Evolutionary conservation across 2,888 invertebrate species (phyloP), one percentile per base, ranked within the genome.

Genomic region (Thecocarcelia acutangulata): DNA sequence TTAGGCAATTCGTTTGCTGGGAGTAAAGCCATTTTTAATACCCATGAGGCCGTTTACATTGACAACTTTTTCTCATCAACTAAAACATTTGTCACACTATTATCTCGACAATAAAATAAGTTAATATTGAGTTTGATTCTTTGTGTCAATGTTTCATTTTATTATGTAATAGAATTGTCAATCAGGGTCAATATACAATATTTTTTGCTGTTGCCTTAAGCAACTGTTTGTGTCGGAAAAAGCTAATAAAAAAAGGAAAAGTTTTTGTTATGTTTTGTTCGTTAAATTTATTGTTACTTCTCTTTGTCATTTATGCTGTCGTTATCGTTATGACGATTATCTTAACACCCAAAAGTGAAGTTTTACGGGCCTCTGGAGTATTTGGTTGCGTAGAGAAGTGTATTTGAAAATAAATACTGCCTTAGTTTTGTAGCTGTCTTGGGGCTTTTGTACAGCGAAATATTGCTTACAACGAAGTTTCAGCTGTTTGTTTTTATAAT

Each of bases 111-210:
- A 9, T 12, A 19, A 50, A 50, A 70, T 21, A 59, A 40, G 11
- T 59, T 42, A 19, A 12, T 44, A 21, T 44, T 21, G 12, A 40
- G 13, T 33, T 44, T 58, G 48, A 63, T 46, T 46, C 40, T 50
- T 68, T 52, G 11, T 54, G 59, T 42, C 21, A 72, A 42, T 44
- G 21, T 73, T 61, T 63, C 63, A 42, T 61, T 61, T 68, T 61
- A 56, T 64, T 61, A 48, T 52, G 58, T 68, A 70, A 48, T 63
- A 59, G 54, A 78, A 82, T 75, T 82, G 78, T 66, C 78, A 75
- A 78, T 82, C 82, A 82, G 82, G 74, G 74, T 75, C 82, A 82
- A 70, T 70, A 78, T 37, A 70, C 12, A 61, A 44, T 12, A 33
- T 56, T 61, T 58, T 69, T 54, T 28, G 17, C 19, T 63, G 48